Conservation (phyloP, 2,797 vertebrate species). For the Parotocinclus haroldoi region DNA sequence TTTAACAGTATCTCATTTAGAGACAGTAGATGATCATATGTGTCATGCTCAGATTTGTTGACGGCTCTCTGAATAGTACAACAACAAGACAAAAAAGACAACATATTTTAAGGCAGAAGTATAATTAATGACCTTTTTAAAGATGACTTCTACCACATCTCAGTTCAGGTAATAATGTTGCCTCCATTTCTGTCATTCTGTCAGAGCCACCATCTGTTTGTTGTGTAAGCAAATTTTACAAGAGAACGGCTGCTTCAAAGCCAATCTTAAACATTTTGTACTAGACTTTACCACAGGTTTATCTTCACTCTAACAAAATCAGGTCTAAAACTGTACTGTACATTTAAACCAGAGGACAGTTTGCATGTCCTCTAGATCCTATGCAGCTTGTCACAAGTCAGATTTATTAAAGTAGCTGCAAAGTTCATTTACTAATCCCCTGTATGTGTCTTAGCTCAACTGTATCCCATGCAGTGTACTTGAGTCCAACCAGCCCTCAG, state of each 20-base stretch:
- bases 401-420: not conserved
- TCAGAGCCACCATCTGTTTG: not conserved
- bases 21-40: not conserved
- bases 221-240: conserved; percentile 11
- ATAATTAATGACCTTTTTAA: too few species aligned
- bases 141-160: too few species aligned
- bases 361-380: conserved; percentile 4
- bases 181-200: too few species aligned
- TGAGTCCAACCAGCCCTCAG: too few species aligned
- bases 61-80: too few species aligned
- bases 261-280: not conserved
- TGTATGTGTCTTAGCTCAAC: not conserved
- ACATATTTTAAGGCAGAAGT: too few species aligned
- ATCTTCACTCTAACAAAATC: conserved; percentile 8
- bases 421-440: conserved; percentile 5
- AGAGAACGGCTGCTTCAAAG: conserved; percentile 20
- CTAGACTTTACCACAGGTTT: not conserved
- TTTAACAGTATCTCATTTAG: not conserved
- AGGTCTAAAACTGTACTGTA: conserved; percentile 16
- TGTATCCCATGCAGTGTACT: not conserved
- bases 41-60: too few species aligned
- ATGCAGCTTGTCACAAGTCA: conserved; percentile 7
- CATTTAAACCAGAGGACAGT: conserved; percentile 6
- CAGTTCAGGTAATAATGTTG: too few species aligned
- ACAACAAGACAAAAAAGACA: too few species aligned